Evolutionary conservation across 2,113 vertebrate species (phyloP).

Genomic region (Scalopus aquaticus): DNA sequence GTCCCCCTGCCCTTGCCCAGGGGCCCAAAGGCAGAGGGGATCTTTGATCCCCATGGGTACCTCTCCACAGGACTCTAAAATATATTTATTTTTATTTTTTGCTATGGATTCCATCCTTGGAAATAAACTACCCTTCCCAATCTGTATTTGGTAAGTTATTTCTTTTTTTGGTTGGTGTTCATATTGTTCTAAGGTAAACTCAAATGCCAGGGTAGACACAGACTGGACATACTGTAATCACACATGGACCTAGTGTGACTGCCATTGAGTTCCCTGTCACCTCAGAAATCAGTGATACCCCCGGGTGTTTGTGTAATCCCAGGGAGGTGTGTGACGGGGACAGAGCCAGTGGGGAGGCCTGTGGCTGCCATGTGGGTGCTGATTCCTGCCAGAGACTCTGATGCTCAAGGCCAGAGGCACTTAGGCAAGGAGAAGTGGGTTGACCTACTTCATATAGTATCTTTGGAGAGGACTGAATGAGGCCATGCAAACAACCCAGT

Average conservation of each 20-base stretch:
- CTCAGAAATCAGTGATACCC: not conserved
- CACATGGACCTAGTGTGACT: too few relatives aligned
- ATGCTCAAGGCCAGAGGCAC: too few relatives aligned
- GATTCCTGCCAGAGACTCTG: not conserved
- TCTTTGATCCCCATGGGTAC: not conserved
- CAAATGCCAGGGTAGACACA: too few relatives aligned
- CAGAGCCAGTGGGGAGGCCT: not conserved
- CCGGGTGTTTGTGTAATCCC: not conserved
- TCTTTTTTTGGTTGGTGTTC: not conserved
- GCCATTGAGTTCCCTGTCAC: too few relatives aligned
- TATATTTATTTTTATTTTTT: not conserved
- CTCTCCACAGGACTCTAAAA: not conserved
- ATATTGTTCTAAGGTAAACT: not conserved
- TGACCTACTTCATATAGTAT: accelerated
- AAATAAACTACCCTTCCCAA: not conserved
- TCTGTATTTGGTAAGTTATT: not conserved
- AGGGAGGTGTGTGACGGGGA: not conserved
- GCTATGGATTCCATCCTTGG: accelerated
- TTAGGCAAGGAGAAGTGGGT: not conserved
- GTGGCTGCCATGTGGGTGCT: accelerated
- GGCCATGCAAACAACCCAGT: accelerated
- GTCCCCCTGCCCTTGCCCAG: not conserved
- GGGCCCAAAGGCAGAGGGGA: not conserved
- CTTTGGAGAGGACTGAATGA: too few relatives aligned
- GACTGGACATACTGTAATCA: too few relatives aligned